Evolutionary conservation across 2,797 vertebrate genomes (phyloP), one percentile per base, ranked within the genome.

Genomic region (Spinus pinus): DNA sequence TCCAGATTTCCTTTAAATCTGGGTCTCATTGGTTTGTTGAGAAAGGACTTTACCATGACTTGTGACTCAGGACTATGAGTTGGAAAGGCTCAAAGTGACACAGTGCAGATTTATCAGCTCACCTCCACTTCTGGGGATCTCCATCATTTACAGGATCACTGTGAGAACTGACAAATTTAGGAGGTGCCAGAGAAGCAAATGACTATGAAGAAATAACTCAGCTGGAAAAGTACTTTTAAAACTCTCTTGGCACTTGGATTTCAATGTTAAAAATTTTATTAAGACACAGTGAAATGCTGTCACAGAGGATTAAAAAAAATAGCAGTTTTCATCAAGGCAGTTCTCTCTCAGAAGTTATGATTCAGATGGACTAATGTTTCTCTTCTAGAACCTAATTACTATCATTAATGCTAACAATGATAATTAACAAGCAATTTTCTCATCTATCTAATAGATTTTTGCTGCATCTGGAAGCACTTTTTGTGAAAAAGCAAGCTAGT

Each of bases 291-390:
- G 62, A 89, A 90, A 90, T 49, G 44, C 50, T 90, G 80, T 51
- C 35, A 67, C 24, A 61, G 49, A 85, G 31, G 83, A 93, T 94
- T 85, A 93, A 89, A 81, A 87, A 81, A 78, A 95, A 81, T 21
- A 39, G 8, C 14, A 27, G 8, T 73, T 90, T 61, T 41, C 39
- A 61, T 61, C 37, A 61, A 41, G 39, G 14, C 19, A 41, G 4
- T 27, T 69, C 33, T 74, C 37, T 86, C 93, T 89, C 49, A 47
- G 24, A 73, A 65, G 7, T 58, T 80, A 44, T 50, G n/a, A 92
- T 70, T n/a, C 81, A 78, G 56, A 78, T 79, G 72, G 81, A 90
- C 51, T 74, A 39, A 81, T 73, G 11, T 53, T 81, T 93, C 35
- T 82, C 88, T 87, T 81, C 74, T 81, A 35, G 46, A 64, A 72